These are phyloP conservation scores for Palloptera scutellata DNA, from an alignment of 2,888 invertebrate species.

Conservation along the genomic window DNA sequence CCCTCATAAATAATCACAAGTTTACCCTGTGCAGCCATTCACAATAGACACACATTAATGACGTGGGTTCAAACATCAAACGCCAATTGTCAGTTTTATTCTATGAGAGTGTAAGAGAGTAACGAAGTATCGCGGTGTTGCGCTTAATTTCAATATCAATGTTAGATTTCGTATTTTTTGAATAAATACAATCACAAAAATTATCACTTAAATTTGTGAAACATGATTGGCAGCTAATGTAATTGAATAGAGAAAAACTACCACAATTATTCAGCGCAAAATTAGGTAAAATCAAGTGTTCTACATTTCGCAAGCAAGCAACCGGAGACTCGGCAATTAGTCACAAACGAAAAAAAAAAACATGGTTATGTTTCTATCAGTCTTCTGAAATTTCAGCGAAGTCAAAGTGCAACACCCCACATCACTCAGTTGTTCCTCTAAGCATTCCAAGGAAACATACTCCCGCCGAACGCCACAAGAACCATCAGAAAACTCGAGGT, in stretches of 20 bases:
- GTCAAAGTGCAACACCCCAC: background rate
- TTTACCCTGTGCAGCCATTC: too few species aligned
- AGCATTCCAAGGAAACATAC: constrained; percentile 4
- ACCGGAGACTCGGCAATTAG: background rate
- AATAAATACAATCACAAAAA: too few species aligned
- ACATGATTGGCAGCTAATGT: constrained; percentile 11
- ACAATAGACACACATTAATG: too few species aligned
- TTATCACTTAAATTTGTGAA: background rate
- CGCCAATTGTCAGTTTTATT: too few species aligned
- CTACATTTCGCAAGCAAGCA: background rate
- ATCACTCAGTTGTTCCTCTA: background rate
- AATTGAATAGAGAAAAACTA: background rate
- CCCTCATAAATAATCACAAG: too few species aligned
- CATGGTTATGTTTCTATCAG: constrained; percentile 24
- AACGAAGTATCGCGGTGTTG: too few species aligned
- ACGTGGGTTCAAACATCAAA: too few species aligned
- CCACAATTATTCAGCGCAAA: background rate
- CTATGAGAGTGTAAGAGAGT: too few species aligned
- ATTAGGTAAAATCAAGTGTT: background rate
- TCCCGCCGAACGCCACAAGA: background rate
- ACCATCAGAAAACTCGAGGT: background rate
- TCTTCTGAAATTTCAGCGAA: constrained; percentile 15
- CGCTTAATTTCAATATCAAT: too few species aligned
- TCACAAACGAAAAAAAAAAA: background rate
- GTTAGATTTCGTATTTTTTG: too few species aligned